Evolutionary conservation across 2,113 vertebrate species (phyloP).

Genomic region (Gobio gobio): DNA sequence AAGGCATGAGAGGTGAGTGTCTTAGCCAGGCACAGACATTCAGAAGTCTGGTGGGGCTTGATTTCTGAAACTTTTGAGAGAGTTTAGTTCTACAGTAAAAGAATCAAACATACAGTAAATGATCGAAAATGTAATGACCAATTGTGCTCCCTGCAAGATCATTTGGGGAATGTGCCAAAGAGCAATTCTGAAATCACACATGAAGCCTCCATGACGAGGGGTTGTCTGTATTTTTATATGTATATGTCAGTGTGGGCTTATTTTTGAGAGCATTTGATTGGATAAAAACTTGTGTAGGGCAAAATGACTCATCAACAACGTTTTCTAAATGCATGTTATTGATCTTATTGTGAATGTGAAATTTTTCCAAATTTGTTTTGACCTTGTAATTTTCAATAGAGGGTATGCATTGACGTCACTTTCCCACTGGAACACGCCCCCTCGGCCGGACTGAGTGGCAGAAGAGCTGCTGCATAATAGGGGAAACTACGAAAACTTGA

Average conservation of each 20-base stretch:
- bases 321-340: neutral
- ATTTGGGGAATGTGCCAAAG: neutral
- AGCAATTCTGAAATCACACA: neutral
- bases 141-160: neutral
- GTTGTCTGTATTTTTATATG: neutral
- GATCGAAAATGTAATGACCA: neutral
- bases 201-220: neutral
- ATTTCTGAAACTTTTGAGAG: slow-evolving; percentile 43
- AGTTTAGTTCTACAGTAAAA: neutral
- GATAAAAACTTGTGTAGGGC: neutral
- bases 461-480: too few relatives aligned
- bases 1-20: neutral
- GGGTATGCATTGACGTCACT: too few relatives aligned
- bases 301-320: neutral
- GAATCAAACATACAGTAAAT: neutral
- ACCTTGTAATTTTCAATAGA: neutral
- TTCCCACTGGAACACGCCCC: too few relatives aligned
- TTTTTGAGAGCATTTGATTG: neutral
- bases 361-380: neutral
- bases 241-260: neutral
- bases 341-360: neutral
- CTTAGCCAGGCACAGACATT: neutral
- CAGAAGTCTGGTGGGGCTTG: slow-evolving; percentile 32
- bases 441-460: too few relatives aligned
- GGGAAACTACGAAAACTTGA: too few relatives aligned